Evolutionary conservation across 2,113 vertebrate genomes (phyloP).

Genomic region (Acrocephalus kingi): DNA sequence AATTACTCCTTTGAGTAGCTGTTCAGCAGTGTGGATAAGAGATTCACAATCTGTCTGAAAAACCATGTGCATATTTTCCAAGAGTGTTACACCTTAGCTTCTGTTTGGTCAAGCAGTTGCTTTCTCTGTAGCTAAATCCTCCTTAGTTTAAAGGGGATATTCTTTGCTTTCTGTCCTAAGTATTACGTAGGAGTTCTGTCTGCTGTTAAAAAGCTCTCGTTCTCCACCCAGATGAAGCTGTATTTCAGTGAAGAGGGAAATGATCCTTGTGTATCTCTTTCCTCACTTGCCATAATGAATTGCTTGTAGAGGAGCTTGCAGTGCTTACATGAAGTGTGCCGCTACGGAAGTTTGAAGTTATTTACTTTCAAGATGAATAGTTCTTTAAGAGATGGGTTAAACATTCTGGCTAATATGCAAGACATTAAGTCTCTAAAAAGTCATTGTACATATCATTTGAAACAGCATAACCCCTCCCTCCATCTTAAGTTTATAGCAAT

Average conservation of each 20-base stretch:
- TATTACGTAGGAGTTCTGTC: background rate
- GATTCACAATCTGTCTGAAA: slow-evolving; percentile 32
- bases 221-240: background rate
- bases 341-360: background rate
- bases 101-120: background rate
- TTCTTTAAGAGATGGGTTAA: slow-evolving; percentile 53
- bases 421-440: slow-evolving; percentile 43
- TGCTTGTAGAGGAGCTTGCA: background rate
- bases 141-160: background rate
- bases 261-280: background rate
- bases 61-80: slow-evolving; percentile 26
- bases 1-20: slow-evolving; percentile 40
- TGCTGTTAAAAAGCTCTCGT: background rate
- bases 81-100: background rate
- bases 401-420: slow-evolving; percentile 35
- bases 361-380: slow-evolving; percentile 48
- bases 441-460: slow-evolving; percentile 1
- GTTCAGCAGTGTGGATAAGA: slow-evolving; percentile 15
- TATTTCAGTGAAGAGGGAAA: background rate
- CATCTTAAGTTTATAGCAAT: slow-evolving; percentile 56
- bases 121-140: background rate
- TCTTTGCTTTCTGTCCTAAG: slow-evolving; percentile 13
- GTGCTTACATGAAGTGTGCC: background rate
- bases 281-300: background rate
- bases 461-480: slow-evolving; percentile 30